phyloP scores from a whole-genome alignment of 1,140 invertebrate genomes.

The Ostrea edulis region DNA sequence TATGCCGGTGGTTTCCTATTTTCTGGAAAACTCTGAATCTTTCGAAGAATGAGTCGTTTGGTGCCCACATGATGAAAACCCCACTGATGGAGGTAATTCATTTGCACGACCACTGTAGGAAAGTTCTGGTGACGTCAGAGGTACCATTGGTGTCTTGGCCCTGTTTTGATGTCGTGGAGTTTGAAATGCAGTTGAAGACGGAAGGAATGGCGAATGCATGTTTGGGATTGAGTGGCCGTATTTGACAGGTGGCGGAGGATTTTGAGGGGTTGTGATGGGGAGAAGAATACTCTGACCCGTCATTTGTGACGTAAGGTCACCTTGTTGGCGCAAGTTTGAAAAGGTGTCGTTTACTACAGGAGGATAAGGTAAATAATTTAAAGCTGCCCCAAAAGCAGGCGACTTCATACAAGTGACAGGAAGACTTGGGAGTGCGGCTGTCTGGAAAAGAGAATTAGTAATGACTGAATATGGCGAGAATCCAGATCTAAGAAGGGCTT shows the following conservation, averaged over 20 bases:
- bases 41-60: neutral
- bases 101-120: neutral
- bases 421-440: neutral
- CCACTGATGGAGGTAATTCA: neutral
- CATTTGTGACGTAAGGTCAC: neutral
- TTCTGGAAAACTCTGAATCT: neutral
- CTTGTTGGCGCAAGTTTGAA: neutral
- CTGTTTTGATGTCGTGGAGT: neutral
- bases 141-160: neutral
- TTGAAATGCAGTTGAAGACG: neutral
- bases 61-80: neutral
- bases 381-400: slow-evolving; percentile 6
- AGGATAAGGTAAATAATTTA: slow-evolving; percentile 5
- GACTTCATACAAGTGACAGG: neutral
- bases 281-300: neutral
- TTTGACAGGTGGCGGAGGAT: neutral
- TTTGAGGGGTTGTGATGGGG: neutral
- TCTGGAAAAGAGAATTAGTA: slow-evolving; percentile 6
- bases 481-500: neutral
- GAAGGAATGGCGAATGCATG: neutral
- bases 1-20: neutral
- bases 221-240: neutral
- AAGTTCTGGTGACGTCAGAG: neutral
- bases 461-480: neutral
- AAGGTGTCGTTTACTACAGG: neutral